These are phyloP conservation scores for Xerus inauris DNA, from an alignment of 2,113 vertebrate species.

Conservation along the genomic window DNA sequence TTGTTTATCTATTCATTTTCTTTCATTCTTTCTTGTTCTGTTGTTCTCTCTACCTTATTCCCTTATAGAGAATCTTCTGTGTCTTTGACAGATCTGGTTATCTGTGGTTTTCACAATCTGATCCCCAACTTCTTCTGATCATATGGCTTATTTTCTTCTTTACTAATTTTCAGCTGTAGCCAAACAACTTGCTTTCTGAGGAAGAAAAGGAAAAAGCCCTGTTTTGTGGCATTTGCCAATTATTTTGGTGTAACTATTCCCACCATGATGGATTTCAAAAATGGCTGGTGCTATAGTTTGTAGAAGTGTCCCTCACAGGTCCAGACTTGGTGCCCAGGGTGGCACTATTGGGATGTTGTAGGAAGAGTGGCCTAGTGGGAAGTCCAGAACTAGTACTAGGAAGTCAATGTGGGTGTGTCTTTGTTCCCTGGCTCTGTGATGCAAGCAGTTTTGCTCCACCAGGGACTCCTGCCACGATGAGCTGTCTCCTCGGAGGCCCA, in stretches of 20 bases:
- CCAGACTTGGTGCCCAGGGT: background rate
- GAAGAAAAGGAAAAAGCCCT: background rate
- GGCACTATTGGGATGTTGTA: background rate
- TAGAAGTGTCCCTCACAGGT: background rate
- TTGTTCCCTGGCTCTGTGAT: background rate
- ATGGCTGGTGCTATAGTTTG: background rate
- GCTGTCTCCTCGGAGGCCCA: background rate
- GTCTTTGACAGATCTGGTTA: background rate
- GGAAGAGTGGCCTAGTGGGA: background rate
- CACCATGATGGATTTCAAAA: background rate
- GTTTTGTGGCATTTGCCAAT: background rate
- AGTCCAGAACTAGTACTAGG: no score
- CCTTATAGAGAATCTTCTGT: background rate
- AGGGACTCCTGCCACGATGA: background rate
- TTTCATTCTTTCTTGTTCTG: background rate
- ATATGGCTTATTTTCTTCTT: background rate
- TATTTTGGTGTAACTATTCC: background rate
- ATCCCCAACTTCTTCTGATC: background rate
- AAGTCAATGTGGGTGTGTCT: background rate
- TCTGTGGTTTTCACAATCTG: background rate
- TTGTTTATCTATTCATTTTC: background rate
- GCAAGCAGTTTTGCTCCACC: background rate
- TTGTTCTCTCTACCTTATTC: background rate
- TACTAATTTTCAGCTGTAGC: background rate
- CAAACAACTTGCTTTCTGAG: background rate